These are phyloP conservation scores for Coelopa pilipes DNA, from an alignment of 2,888 invertebrate species.

Conservation along the genomic window DNA sequence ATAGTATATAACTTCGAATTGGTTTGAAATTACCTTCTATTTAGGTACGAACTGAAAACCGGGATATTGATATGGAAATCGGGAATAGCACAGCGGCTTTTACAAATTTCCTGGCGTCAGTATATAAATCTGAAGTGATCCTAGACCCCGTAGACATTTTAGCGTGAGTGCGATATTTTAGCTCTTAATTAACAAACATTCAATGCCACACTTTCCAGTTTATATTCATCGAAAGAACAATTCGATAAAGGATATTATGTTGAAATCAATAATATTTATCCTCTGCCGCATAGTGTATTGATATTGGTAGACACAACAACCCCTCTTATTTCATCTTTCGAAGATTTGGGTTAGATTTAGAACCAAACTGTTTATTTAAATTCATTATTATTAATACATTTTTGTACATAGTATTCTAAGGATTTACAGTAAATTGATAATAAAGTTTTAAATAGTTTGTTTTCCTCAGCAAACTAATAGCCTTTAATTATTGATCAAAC, in stretches of 20 bases:
- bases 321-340: conserved; percentile 66
- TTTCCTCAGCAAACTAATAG: no score
- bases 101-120: conserved; percentile 65
- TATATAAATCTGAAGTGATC: conserved; percentile 67
- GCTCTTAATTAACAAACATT: neutral
- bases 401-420: no score
- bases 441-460: no score
- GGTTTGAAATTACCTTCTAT: no score
- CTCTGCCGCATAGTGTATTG: conserved; percentile 71
- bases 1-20: neutral
- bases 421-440: no score
- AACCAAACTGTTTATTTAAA: neutral
- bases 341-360: conserved; percentile 43
- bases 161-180: conserved; percentile 64
- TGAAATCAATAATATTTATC: conserved; percentile 69
- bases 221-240: conserved; percentile 70
- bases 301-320: conserved; percentile 74
- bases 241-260: conserved; percentile 70
- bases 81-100: conserved; percentile 66
- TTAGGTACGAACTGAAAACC: conserved; percentile 34
- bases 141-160: conserved; percentile 69
- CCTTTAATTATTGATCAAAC: no score
- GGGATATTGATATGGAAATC: conserved; percentile 54
- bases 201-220: conserved; percentile 56
- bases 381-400: no score